Percentiles rank a stretch among this genome's conserved stretches.
Evolutionary conservation across 2,888 invertebrate genomes (phyloP).

Genomic region (Dastarcus helophoroides): DNA sequence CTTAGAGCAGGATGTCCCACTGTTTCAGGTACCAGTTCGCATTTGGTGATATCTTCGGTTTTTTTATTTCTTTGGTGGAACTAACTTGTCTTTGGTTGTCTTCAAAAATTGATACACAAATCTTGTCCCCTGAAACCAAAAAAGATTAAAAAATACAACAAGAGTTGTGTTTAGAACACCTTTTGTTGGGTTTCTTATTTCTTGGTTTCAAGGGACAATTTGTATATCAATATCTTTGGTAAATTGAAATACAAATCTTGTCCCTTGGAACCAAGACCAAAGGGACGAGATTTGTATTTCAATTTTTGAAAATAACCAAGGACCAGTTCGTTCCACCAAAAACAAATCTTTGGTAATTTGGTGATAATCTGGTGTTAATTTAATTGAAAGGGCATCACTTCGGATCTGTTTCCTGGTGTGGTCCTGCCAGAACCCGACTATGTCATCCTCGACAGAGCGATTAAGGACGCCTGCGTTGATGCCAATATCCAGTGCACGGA

Average conservation of each 20-base stretch:
- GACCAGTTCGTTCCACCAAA: not conserved
- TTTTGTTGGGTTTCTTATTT: no score
- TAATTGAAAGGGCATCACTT: constrained; percentile 84
- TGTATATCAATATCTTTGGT: constrained; percentile 1
- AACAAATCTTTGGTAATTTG: not conserved
- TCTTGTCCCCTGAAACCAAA: no score
- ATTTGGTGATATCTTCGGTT: no score
- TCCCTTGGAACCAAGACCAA: not conserved
- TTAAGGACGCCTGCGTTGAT: constrained; percentile 51
- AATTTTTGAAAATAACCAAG: not conserved
- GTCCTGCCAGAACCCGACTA: constrained; percentile 70
- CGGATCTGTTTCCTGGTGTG: constrained; percentile 86
- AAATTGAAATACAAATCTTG: no score
- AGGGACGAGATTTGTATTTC: not conserved
- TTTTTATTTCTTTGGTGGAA: constrained; percentile 3
- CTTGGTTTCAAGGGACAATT: no score
- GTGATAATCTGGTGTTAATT: constrained; percentile 28
- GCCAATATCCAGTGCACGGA: constrained; percentile 75
- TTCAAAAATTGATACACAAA: no score
- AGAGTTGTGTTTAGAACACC: no score
- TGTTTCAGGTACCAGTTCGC: constrained; percentile 78
- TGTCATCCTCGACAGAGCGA: constrained; percentile 52
- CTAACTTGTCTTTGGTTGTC: no score
- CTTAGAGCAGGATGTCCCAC: constrained; percentile 73
- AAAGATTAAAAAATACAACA: no score